Evolutionary conservation across 2,888 invertebrate genomes (phyloP).

Genomic region (Cantharis nigra): DNA sequence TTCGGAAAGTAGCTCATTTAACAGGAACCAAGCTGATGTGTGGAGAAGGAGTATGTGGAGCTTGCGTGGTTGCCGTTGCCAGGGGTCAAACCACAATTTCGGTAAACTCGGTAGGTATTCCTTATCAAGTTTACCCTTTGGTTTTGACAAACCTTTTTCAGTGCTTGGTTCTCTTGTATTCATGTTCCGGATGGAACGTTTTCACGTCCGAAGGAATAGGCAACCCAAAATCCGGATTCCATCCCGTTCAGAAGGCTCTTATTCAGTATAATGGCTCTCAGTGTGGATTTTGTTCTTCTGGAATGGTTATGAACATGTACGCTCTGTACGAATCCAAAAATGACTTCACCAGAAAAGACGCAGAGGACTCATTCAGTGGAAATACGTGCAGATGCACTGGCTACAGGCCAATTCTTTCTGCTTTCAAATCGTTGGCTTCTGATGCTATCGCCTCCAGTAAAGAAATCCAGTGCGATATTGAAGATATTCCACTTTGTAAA

Average conservation of each 20-base stretch:
- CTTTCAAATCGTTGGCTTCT: constrained; percentile 62
- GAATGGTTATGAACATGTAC: constrained; percentile 79
- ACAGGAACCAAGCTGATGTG: constrained; percentile 75
- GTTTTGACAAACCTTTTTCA: constrained; percentile 45
- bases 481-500: background rate
- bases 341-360: constrained; percentile 61
- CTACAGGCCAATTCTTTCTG: constrained; percentile 65
- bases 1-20: constrained; percentile 64
- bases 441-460: constrained; percentile 48
- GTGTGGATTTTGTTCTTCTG: constrained; percentile 74
- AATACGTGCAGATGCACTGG: constrained; percentile 77
- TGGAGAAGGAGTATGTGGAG: constrained; percentile 74
- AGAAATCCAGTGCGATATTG: background rate
- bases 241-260: constrained; percentile 63
- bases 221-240: constrained; percentile 64
- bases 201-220: constrained; percentile 68
- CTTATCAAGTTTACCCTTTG: constrained; percentile 20
- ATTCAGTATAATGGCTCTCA: constrained; percentile 67
- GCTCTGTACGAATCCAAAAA: constrained; percentile 52
- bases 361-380: constrained; percentile 46
- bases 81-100: constrained; percentile 60
- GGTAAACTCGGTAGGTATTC: constrained; percentile 67
- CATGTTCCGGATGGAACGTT: constrained; percentile 62
- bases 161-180: constrained; percentile 60
- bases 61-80: constrained; percentile 63